Conservation (phyloP, 2,113 vertebrate genomes). For the Varanus salvator region DNA sequence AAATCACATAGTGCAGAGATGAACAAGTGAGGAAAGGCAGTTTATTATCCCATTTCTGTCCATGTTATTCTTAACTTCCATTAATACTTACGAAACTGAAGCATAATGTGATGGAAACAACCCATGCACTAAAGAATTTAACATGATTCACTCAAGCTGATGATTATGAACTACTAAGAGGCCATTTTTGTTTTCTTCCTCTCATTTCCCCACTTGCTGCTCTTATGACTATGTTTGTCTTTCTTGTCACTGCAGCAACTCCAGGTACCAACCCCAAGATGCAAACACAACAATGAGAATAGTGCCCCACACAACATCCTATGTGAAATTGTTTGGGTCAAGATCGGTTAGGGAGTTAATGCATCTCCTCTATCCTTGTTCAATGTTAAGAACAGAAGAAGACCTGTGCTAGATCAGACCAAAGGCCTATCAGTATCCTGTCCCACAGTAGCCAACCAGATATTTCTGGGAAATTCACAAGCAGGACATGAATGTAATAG, state of each 20-base stretch:
- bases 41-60: constrained; percentile 21
- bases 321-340: not conserved
- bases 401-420: too few species aligned
- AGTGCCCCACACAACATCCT: not conserved
- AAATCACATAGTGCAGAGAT: constrained; percentile 19
- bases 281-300: not conserved
- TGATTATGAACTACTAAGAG: not conserved
- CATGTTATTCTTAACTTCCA: not conserved
- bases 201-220: not conserved
- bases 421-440: too few species aligned
- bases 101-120: not conserved
- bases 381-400: not conserved
- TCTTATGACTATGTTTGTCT: not conserved
- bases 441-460: too few species aligned
- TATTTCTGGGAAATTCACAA: too few species aligned
- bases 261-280: not conserved
- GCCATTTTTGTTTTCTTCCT: not conserved
- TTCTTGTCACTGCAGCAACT: not conserved
- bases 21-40: constrained; percentile 5
- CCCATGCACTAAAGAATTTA: not conserved
- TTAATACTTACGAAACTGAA: not conserved
- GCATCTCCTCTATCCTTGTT: not conserved
- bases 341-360: not conserved
- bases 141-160: not conserved
- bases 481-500: too few species aligned